These are phyloP conservation scores for Tridacna gigas DNA, from an alignment of 2,888 invertebrate genomes.

Conservation along the genomic window DNA sequence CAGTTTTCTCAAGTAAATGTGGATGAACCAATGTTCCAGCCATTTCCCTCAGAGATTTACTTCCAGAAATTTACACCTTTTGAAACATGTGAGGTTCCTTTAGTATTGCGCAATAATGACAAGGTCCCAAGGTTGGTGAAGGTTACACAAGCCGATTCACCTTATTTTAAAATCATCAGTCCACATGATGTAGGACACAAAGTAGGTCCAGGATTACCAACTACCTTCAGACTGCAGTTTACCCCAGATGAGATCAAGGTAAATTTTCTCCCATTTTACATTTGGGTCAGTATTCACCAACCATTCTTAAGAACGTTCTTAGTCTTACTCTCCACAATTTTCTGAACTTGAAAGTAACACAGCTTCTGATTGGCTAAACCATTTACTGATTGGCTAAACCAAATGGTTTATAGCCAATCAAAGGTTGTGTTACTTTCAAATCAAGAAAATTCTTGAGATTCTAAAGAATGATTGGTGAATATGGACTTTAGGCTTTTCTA, in stretches of 20 bases:
- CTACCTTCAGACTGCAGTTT: slow-evolving; percentile 88
- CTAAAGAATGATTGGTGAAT: too few relatives aligned
- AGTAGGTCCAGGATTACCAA: slow-evolving; percentile 90
- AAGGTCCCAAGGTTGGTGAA: slow-evolving; percentile 85
- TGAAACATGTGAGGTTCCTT: slow-evolving; percentile 84
- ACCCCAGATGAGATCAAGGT: slow-evolving; percentile 86
- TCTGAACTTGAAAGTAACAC: too few relatives aligned
- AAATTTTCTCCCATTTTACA: background rate
- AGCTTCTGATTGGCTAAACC: too few relatives aligned
- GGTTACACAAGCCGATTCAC: slow-evolving; percentile 84
- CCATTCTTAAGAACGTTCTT: too few relatives aligned
- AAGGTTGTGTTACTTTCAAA: too few relatives aligned
- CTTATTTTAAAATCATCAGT: slow-evolving; percentile 84
- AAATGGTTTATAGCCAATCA: too few relatives aligned
- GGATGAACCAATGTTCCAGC: slow-evolving; percentile 85
- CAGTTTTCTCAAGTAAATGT: slow-evolving; percentile 84
- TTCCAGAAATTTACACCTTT: slow-evolving; percentile 85
- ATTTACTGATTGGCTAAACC: too few relatives aligned
- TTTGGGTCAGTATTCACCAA: too few relatives aligned
- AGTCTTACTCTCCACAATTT: too few relatives aligned
- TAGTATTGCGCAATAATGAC: slow-evolving; percentile 84
- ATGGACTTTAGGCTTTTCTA: too few relatives aligned
- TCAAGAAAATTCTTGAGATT: too few relatives aligned
- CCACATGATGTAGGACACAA: slow-evolving; percentile 85
- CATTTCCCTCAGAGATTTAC: slow-evolving; percentile 85